phyloP scores from a whole-genome alignment of 2,888 invertebrate species.

The Erebia aethiops region DNA sequence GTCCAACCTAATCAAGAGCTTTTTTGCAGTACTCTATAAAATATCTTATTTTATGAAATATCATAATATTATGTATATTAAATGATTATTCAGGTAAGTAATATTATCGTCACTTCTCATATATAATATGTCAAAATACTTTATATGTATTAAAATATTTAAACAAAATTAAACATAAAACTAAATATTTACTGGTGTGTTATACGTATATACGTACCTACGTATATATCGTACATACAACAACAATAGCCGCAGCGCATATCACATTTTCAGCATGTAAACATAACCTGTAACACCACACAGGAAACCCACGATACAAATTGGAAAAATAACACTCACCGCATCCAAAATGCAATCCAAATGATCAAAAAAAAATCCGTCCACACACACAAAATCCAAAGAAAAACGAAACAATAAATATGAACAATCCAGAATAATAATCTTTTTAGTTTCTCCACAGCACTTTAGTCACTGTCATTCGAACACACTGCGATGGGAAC shows the following conservation, averaged over 20 bases:
- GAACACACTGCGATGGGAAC: constrained; percentile 55
- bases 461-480: constrained; percentile 58
- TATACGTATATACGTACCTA: neutral
- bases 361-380: constrained; percentile 60
- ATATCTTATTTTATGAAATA: too few relatives aligned
- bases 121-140: neutral
- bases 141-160: neutral
- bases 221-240: neutral
- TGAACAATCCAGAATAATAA: constrained; percentile 44
- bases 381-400: constrained; percentile 61
- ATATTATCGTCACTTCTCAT: neutral
- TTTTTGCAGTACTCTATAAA: neutral
- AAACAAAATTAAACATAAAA: neutral
- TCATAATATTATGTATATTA: too few relatives aligned
- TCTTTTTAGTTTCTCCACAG: constrained; percentile 46
- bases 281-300: constrained; percentile 27
- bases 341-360: constrained; percentile 80
- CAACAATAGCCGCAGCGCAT: constrained; percentile 6
- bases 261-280: constrained; percentile 29
- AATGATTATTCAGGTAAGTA: too few relatives aligned
- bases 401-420: constrained; percentile 35
- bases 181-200: neutral
- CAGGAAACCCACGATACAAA: constrained; percentile 5
- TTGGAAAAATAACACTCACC: constrained; percentile 55
- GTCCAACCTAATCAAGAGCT: neutral